Evolutionary conservation across 2,888 invertebrate species (phyloP).

Genomic region (Ceraclea dissimilis): DNA sequence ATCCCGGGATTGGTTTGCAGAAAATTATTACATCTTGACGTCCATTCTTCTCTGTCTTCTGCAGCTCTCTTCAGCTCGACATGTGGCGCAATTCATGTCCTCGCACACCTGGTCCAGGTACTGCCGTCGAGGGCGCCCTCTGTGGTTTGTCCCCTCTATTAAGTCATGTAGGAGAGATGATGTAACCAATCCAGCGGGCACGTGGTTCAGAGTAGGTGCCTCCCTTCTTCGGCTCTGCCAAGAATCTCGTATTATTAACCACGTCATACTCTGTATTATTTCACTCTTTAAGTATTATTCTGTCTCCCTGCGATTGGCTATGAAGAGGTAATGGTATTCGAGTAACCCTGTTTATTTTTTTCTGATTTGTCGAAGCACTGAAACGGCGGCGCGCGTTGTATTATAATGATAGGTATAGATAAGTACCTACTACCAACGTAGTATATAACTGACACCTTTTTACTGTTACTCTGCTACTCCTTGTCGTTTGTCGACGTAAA

Average conservation of each 20-base stretch:
- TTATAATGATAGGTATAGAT: too few relatives aligned
- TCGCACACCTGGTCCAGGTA: constrained; percentile 2
- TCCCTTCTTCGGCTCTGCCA: constrained; percentile 7
- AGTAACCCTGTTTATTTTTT: too few relatives aligned
- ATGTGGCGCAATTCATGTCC: constrained; percentile 3
- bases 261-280: too few relatives aligned
- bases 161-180: not conserved
- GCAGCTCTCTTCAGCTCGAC: not conserved
- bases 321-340: too few relatives aligned
- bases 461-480: not conserved
- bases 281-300: too few relatives aligned
- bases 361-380: too few relatives aligned
- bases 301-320: too few relatives aligned
- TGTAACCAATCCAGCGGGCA: constrained; percentile 7
- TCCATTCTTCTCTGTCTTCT: not conserved
- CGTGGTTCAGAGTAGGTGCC: constrained; percentile 8
- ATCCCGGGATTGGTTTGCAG: not conserved
- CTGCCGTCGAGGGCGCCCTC: constrained; percentile 7
- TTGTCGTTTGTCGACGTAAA: constrained; percentile 8
- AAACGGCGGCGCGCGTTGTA: too few relatives aligned
- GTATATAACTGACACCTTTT: not conserved
- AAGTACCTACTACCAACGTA: too few relatives aligned
- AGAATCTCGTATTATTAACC: too few relatives aligned
- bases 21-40: not conserved
- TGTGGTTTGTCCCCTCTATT: constrained; percentile 1